Evolutionary conservation across 2,888 invertebrate species (phyloP).

Genomic region (Dryobotodes eremita): DNA sequence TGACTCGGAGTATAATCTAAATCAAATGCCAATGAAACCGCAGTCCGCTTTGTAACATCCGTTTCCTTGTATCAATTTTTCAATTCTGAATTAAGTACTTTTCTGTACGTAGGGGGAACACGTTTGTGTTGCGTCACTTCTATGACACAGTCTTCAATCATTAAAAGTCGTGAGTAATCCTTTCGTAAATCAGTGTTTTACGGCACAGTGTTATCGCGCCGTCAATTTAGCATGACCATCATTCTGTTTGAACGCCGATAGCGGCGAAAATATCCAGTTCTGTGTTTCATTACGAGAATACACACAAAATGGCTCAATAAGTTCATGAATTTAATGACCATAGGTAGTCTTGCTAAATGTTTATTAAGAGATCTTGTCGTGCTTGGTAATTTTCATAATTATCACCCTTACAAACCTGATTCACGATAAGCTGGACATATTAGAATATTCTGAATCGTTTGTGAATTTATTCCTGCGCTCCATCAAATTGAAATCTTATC

Average conservation of each 20-base stretch:
- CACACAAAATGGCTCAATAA: slow-evolving; percentile 66
- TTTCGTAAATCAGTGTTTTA: slow-evolving; percentile 78
- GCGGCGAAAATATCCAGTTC: slow-evolving; percentile 60
- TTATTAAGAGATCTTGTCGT: slow-evolving; percentile 69
- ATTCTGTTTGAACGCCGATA: slow-evolving; percentile 64
- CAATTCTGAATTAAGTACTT: slow-evolving; percentile 46
- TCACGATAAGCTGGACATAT: slow-evolving; percentile 61
- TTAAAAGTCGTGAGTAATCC: slow-evolving; percentile 75
- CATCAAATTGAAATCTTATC: slow-evolving; percentile 60
- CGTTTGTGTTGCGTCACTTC: slow-evolving; percentile 59
- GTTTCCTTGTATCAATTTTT: slow-evolving; percentile 49
- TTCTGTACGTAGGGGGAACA: slow-evolving; percentile 25
- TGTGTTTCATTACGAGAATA: slow-evolving; percentile 59
- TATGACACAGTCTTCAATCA: slow-evolving; percentile 60
- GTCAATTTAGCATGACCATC: slow-evolving; percentile 79
- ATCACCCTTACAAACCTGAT: slow-evolving; percentile 67
- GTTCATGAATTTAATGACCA: slow-evolving; percentile 63
- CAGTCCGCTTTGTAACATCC: slow-evolving; percentile 37
- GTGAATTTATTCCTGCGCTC: slow-evolving; percentile 53
- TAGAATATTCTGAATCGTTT: slow-evolving; percentile 60
- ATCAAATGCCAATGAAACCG: slow-evolving; percentile 31
- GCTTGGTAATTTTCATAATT: slow-evolving; percentile 71
- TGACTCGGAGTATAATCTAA: slow-evolving; percentile 21
- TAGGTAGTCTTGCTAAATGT: slow-evolving; percentile 67
- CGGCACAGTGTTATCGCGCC: slow-evolving; percentile 76